phyloP scores from a whole-genome alignment of 2,888 invertebrate species.

The Callyntrura guangdongensis region DNA sequence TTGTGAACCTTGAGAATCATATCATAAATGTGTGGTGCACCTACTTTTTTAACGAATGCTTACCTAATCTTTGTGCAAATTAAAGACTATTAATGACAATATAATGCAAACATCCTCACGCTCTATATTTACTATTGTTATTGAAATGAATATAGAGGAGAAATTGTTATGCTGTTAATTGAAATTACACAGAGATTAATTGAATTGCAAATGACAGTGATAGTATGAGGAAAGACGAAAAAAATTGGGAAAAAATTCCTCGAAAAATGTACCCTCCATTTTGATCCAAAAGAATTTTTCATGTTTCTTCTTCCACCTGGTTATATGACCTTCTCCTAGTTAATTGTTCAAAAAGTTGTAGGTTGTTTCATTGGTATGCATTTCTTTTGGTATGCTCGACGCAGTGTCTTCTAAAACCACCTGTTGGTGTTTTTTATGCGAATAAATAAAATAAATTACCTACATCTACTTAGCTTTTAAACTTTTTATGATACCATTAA shows the following conservation, averaged over 20 bases:
- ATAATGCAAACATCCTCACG: conserved; percentile 64
- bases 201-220: conserved; percentile 5
- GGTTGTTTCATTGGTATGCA: not conserved
- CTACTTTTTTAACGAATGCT: conserved; percentile 31
- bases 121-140: conserved; percentile 63
- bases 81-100: conserved; percentile 32
- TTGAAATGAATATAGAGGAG: conserved; percentile 39
- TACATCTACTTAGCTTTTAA: not conserved
- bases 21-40: not conserved
- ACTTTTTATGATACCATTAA: conserved; percentile 35
- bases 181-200: conserved; percentile 17
- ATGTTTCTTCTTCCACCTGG: not conserved
- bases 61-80: conserved; percentile 34
- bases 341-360: not conserved
- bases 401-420: not conserved
- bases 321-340: not conserved
- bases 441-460: conserved; percentile 7
- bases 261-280: not conserved
- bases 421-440: not conserved
- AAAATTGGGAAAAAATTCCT: not conserved
- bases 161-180: conserved; percentile 15
- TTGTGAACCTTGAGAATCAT: conserved; percentile 46
- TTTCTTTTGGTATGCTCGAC: not conserved
- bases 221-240: not conserved
- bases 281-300: not conserved